Evolutionary conservation across 2,888 invertebrate genomes (phyloP).

Genomic region (Rhamnusium bicolor): DNA sequence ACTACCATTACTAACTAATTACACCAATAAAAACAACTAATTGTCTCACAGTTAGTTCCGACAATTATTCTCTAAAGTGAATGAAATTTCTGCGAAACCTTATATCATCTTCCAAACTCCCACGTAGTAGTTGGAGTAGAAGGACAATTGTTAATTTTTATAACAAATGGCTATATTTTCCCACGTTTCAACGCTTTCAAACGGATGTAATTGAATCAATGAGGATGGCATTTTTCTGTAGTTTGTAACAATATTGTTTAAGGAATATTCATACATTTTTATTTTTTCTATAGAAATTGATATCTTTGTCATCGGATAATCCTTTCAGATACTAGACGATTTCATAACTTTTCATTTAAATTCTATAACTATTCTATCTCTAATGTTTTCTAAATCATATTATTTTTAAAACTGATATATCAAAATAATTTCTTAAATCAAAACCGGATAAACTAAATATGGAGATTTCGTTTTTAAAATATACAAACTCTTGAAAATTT

Average conservation of each 20-base stretch:
- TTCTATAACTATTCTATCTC: too few species aligned
- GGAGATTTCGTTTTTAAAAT: too few species aligned
- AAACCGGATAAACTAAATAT: too few species aligned
- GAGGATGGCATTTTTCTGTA: not conserved
- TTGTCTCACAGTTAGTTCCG: not conserved
- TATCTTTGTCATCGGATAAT: too few species aligned
- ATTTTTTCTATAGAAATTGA: not conserved
- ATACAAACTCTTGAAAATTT: too few species aligned
- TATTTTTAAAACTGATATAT: too few species aligned
- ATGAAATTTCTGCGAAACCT: conserved; percentile 5
- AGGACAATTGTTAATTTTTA: conserved; percentile 9
- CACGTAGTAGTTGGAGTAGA: conserved; percentile 2
- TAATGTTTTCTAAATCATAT: too few species aligned
- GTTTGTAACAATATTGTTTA: not conserved
- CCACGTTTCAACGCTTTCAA: conserved; percentile 4
- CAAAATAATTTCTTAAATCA: too few species aligned
- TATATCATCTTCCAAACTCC: conserved; percentile 13
- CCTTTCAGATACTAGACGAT: too few species aligned
- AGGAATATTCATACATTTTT: not conserved
- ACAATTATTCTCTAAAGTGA: not conserved
- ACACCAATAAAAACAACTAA: not conserved
- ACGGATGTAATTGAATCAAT: conserved; percentile 17
- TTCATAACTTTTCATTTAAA: too few species aligned
- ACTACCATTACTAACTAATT: not conserved
- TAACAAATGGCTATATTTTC: conserved; percentile 12